Conservation (phyloP, 2,888 invertebrate species). For the Andrena fulva region DNA sequence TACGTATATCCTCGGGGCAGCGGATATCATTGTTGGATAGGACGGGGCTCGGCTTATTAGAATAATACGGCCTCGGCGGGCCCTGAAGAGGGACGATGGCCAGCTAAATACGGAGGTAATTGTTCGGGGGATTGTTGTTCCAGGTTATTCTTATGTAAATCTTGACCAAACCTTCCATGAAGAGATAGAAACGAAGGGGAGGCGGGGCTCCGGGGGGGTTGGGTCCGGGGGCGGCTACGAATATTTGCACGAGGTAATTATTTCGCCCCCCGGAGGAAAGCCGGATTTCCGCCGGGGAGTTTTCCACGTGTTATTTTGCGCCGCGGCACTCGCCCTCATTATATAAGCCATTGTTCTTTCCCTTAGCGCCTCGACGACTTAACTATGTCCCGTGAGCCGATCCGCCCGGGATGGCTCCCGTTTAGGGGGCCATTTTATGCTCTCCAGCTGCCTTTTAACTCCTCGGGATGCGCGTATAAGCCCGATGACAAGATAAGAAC, state of each 20-base stretch:
- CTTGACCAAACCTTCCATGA: constrained; percentile 77
- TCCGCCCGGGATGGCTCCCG: constrained; percentile 15
- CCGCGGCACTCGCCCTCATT: constrained; percentile 69
- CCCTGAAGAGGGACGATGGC: constrained; percentile 68
- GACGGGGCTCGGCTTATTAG: constrained; percentile 74
- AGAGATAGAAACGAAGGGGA: constrained; percentile 17
- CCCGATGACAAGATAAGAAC: constrained; percentile 25
- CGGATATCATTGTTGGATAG: constrained; percentile 72
- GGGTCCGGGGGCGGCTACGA: constrained; percentile 71
- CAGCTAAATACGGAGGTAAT: constrained; percentile 80
- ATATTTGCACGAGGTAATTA: constrained; percentile 83
- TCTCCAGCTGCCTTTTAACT: constrained; percentile 25
- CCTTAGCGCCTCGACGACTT: constrained; percentile 65
- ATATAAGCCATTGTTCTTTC: constrained; percentile 77
- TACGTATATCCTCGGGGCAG: constrained; percentile 38
- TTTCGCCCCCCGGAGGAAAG: constrained; percentile 77
- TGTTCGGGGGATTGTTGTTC: constrained; percentile 82
- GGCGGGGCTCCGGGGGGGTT: constrained; percentile 22
- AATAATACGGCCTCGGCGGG: constrained; percentile 78
- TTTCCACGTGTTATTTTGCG: constrained; percentile 76
- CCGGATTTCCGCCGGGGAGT: constrained; percentile 75
- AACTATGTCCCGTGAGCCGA: constrained; percentile 60
- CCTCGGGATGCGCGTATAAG: constrained; percentile 7
- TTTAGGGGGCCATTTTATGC: constrained; percentile 44
- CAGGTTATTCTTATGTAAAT: constrained; percentile 84